Percentiles rank a stretch among this genome's conserved stretches.
Evolutionary conservation across 2,888 invertebrate species (phyloP).

Genomic region (Cerastoderma edule): DNA sequence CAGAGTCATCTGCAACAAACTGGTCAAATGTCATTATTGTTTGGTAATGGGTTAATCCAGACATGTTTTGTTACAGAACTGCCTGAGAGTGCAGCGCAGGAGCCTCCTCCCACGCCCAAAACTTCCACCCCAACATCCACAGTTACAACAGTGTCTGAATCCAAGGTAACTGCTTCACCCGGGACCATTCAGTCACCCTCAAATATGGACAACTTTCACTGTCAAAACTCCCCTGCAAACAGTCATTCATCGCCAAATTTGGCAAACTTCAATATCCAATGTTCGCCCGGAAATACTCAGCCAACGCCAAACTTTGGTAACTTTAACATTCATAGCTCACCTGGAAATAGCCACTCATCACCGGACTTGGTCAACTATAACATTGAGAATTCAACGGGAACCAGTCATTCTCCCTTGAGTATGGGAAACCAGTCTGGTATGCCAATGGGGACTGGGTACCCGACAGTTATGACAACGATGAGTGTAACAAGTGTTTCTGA

Average conservation of each 20-base stretch:
- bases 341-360: no score
- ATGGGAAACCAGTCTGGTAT: conserved; percentile 33
- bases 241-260: conserved; percentile 8
- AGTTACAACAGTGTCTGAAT: conserved; percentile 57
- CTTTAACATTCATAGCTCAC: no score
- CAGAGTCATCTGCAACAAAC: no score
- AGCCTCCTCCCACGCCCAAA: conserved; percentile 87
- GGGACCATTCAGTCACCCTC: background rate
- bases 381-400: no score
- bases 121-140: conserved; percentile 62
- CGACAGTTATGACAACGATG: background rate
- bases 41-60: no score
- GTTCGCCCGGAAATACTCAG: background rate
- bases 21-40: no score
- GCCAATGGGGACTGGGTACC: conserved; percentile 4
- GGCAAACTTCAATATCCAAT: conserved; percentile 13
- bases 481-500: conserved; percentile 8
- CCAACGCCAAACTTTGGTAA: conserved; percentile 10
- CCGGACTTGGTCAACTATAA: no score
- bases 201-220: background rate
- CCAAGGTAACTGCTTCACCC: background rate
- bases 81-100: conserved; percentile 93
- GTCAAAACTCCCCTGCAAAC: no score
- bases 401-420: no score
- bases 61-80: conserved; percentile 86